phyloP scores from a whole-genome alignment of 1,140 invertebrate species.

The Euura saliciscinereae region DNA sequence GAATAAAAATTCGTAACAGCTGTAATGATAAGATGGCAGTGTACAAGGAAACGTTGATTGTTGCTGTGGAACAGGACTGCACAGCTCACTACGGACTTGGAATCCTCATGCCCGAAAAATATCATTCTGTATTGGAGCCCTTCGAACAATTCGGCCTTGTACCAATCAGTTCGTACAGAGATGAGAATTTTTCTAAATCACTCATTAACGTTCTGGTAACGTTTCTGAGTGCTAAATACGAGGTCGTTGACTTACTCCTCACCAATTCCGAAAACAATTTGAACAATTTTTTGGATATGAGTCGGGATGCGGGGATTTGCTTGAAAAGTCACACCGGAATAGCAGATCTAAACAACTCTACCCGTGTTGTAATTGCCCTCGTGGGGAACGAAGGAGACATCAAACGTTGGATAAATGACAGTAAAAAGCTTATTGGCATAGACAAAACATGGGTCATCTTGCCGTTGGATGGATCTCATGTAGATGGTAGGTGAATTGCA shows the following conservation, averaged over 20 bases:
- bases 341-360: slow-evolving; percentile 23
- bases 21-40: slow-evolving; percentile 46
- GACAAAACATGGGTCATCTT: slow-evolving; percentile 46
- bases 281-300: slow-evolving; percentile 35
- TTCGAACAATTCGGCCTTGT: slow-evolving; percentile 42
- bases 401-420: slow-evolving; percentile 39
- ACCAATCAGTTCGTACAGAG: slow-evolving; percentile 41
- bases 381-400: slow-evolving; percentile 39
- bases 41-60: slow-evolving; percentile 45
- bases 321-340: slow-evolving; percentile 38
- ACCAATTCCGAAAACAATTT: slow-evolving; percentile 27
- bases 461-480: slow-evolving; percentile 41
- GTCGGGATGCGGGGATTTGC: slow-evolving; percentile 43
- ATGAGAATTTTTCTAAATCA: slow-evolving; percentile 39
- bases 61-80: slow-evolving; percentile 44
- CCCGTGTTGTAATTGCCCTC: slow-evolving; percentile 38
- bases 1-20: slow-evolving; percentile 49
- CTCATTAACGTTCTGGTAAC: slow-evolving; percentile 40
- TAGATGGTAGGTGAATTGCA: slow-evolving; percentile 36
- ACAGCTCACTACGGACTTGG: slow-evolving; percentile 45
- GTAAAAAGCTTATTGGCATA: slow-evolving; percentile 19
- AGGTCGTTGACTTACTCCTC: slow-evolving; percentile 44
- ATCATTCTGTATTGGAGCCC: slow-evolving; percentile 37
- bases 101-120: slow-evolving; percentile 39
- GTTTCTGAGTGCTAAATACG: slow-evolving; percentile 42